Conservation (phyloP, 2,888 invertebrate species). For the Endomychus coccineus region DNA sequence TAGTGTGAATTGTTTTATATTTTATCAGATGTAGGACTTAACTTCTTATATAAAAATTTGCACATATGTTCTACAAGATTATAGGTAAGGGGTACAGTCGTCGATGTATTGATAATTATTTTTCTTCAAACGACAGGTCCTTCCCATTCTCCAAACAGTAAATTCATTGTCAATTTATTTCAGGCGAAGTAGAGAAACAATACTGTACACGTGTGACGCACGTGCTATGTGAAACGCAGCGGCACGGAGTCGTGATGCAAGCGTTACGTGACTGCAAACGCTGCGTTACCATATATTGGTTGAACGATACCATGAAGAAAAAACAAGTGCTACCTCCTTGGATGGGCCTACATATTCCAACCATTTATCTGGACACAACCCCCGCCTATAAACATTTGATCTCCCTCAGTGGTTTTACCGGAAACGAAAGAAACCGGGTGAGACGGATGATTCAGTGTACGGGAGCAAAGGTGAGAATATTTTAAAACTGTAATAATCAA, state of each 20-base stretch:
- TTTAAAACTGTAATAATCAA: too few relatives aligned
- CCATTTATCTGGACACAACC: conserved; percentile 52
- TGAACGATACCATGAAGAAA: conserved; percentile 82
- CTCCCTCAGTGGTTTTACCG: conserved; percentile 81
- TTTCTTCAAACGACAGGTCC: too few relatives aligned
- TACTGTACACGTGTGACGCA: conserved; percentile 87
- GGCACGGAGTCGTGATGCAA: conserved; percentile 85
- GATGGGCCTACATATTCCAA: conserved; percentile 88
- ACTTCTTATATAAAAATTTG: too few relatives aligned
- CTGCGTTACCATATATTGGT: conserved; percentile 81
- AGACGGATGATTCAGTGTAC: conserved; percentile 77
- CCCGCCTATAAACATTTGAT: conserved; percentile 74
- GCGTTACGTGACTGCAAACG: conserved; percentile 60
- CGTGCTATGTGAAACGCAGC: conserved; percentile 83
- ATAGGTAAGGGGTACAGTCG: too few relatives aligned
- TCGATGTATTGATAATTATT: too few relatives aligned
- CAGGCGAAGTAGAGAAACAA: conserved; percentile 75
- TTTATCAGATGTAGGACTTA: too few relatives aligned
- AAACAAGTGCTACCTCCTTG: conserved; percentile 87
- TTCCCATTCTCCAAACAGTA: too few relatives aligned
- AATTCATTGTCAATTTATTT: too few relatives aligned
- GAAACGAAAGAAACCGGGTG: conserved; percentile 73
- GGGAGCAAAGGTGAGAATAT: conserved; percentile 70
- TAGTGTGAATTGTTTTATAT: too few relatives aligned
- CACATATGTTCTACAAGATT: too few relatives aligned